Evolutionary conservation across 2,888 invertebrate species (phyloP).

Genomic region (Syritta pipiens): DNA sequence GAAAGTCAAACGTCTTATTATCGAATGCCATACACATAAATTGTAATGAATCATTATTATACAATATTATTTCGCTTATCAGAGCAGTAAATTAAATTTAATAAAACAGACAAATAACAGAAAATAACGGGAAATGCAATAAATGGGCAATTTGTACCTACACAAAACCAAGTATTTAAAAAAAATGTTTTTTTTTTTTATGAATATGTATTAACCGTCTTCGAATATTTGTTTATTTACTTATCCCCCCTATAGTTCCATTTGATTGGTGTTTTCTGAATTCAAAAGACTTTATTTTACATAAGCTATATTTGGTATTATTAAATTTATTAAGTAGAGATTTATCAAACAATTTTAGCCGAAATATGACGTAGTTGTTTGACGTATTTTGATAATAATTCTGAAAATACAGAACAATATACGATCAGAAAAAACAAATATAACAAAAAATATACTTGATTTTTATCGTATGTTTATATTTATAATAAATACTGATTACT

Average conservation of each 20-base stretch:
- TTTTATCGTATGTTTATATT: conserved; percentile 63
- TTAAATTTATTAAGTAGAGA: conserved; percentile 51
- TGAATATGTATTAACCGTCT: neutral
- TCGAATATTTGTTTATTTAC: conserved; percentile 16
- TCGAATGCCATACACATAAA: no score
- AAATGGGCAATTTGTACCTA: no score
- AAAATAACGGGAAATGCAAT: neutral
- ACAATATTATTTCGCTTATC: conserved; percentile 1
- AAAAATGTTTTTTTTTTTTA: neutral
- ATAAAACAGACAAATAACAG: conserved; percentile 2
- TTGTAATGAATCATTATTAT: no score
- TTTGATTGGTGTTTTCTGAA: conserved; percentile 31
- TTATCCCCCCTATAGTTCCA: neutral
- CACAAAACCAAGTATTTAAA: neutral
- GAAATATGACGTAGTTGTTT: conserved; percentile 39
- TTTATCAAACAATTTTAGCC: conserved; percentile 34
- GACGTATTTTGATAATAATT: conserved; percentile 64
- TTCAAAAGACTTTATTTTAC: conserved; percentile 47
- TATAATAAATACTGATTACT: conserved; percentile 49
- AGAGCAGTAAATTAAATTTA: conserved; percentile 2
- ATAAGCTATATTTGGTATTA: conserved; percentile 40
- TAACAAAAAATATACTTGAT: conserved; percentile 40
- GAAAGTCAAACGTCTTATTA: conserved; percentile 42
- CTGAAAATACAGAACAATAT: conserved; percentile 36
- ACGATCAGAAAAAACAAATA: conserved; percentile 6